These are phyloP conservation scores for Hirundo rustica DNA, from an alignment of 2,797 vertebrate genomes.

Conservation along the genomic window DNA sequence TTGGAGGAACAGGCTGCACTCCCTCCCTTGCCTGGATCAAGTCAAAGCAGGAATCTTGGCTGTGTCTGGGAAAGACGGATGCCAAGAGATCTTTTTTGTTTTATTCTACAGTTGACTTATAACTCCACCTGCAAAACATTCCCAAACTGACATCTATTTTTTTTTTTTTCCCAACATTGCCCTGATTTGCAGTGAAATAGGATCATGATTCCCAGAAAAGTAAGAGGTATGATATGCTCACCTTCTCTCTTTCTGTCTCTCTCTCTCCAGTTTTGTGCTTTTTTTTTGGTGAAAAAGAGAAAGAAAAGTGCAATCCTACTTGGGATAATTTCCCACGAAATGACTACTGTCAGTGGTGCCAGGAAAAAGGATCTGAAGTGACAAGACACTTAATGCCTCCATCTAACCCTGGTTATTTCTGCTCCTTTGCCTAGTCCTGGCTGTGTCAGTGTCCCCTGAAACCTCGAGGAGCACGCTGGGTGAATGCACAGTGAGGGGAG, in stretches of 20 bases:
- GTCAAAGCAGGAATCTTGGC: conserved; percentile 33
- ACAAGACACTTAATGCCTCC: neutral
- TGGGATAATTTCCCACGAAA: neutral
- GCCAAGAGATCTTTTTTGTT: neutral
- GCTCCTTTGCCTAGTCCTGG: fast-evolving
- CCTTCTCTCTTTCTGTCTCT: neutral
- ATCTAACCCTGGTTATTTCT: neutral
- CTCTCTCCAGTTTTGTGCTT: too few relatives aligned
- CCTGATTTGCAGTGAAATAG: neutral
- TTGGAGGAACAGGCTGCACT: neutral
- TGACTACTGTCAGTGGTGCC: fast-evolving
- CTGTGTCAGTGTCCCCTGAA: neutral
- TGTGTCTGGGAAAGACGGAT: neutral
- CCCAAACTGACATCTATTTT: neutral
- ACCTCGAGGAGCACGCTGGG: fast-evolving
- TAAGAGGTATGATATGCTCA: fast-evolving
- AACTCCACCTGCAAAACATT: neutral
- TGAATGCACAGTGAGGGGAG: neutral
- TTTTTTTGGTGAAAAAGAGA: neutral
- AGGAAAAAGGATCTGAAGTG: neutral
- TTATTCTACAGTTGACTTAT: neutral
- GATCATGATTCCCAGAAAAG: neutral
- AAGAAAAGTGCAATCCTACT: neutral
- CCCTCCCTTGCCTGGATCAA: neutral
- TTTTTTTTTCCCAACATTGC: neutral